Conservation (phyloP, 2,113 vertebrate genomes). For the Sorex fumeus region DNA sequence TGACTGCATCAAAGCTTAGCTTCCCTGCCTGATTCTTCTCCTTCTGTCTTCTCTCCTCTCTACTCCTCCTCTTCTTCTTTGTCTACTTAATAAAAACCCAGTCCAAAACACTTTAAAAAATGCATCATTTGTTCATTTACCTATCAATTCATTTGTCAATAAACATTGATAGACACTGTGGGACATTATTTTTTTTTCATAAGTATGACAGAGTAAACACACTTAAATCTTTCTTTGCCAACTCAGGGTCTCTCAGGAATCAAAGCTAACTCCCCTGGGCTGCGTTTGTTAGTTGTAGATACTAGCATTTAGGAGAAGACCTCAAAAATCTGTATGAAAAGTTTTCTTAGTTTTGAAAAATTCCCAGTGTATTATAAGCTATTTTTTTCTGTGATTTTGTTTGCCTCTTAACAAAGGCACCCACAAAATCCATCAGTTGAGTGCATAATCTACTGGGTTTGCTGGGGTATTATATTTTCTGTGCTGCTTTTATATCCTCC, state of each 20-base stretch:
- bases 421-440: background rate
- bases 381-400: background rate
- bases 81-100: background rate
- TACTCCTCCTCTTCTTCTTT: background rate
- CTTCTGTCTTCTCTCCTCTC: background rate
- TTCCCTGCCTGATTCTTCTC: background rate
- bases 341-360: slow-evolving; percentile 30
- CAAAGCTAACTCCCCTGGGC: background rate
- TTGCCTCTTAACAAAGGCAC: background rate
- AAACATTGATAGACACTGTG: background rate
- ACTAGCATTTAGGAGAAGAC: background rate
- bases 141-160: slow-evolving; percentile 22
- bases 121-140: background rate
- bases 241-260: background rate
- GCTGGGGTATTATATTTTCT: background rate
- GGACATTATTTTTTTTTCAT: background rate
- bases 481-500: background rate
- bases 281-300: background rate
- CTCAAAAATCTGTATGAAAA: background rate
- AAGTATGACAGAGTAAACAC: background rate
- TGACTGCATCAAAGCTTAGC: background rate
- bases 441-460: background rate
- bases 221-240: slow-evolving; percentile 34
- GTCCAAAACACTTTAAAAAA: slow-evolving; percentile 12
- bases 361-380: background rate